Conservation (phyloP, 1,140 invertebrate genomes). For the Orussus abietinus region DNA sequence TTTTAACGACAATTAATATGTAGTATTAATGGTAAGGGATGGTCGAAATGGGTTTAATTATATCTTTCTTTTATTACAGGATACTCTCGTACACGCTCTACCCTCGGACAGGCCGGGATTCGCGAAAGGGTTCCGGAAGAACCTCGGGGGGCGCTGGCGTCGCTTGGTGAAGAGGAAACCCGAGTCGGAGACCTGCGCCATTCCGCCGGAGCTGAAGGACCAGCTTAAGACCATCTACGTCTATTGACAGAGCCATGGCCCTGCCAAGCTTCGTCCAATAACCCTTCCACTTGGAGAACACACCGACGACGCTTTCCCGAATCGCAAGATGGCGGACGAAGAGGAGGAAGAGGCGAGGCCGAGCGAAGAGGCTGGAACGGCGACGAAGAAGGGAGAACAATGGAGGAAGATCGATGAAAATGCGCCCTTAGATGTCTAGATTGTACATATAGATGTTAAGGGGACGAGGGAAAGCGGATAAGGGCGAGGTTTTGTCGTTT, state of each 20-base stretch:
- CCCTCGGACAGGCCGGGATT: slow-evolving; percentile 70
- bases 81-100: slow-evolving; percentile 68
- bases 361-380: neutral
- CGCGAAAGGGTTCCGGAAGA: slow-evolving; percentile 73
- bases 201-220: slow-evolving; percentile 79
- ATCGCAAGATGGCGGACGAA: slow-evolving; percentile 29
- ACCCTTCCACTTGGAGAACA: slow-evolving; percentile 32
- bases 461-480: too few species aligned
- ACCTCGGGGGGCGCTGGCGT: slow-evolving; percentile 76
- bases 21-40: too few species aligned
- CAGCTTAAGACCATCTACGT: slow-evolving; percentile 87
- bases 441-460: too few species aligned
- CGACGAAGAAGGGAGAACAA: neutral
- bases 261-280: slow-evolving; percentile 19
- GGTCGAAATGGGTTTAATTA: too few species aligned
- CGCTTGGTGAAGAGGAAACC: slow-evolving; percentile 76
- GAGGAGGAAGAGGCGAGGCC: slow-evolving; percentile 5
- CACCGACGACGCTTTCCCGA: slow-evolving; percentile 40
- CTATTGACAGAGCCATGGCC: slow-evolving; percentile 58
- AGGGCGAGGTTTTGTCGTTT: too few species aligned
- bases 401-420: neutral
- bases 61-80: slow-evolving; percentile 60
- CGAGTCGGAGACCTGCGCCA: slow-evolving; percentile 73
- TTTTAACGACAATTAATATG: too few species aligned
- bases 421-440: too few species aligned